These are phyloP conservation scores for Mormyrus proboscirostris DNA, from an alignment of 2,797 vertebrate genomes.

Conservation along the genomic window DNA sequence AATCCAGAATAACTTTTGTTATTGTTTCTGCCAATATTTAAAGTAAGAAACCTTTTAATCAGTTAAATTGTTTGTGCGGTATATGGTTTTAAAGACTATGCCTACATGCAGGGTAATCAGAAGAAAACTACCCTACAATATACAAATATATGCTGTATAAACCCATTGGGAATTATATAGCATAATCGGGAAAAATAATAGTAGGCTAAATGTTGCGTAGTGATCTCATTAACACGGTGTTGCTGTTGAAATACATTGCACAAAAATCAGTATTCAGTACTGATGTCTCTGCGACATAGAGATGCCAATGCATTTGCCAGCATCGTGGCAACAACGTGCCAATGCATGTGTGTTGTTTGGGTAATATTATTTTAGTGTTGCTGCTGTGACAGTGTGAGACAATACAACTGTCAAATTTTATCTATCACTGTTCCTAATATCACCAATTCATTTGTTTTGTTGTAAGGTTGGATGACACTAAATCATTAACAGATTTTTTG, in stretches of 20 bases:
- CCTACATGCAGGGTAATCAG: no score
- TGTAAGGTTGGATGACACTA: neutral
- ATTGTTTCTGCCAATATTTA: neutral
- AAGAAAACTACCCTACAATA: no score
- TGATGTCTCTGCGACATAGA: neutral
- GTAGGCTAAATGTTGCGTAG: neutral
- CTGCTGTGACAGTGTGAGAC: neutral
- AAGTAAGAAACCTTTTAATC: neutral
- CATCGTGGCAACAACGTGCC: neutral
- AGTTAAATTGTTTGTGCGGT: neutral
- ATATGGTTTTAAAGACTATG: neutral
- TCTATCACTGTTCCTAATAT: neutral
- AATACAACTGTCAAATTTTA: neutral
- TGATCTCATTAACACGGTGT: neutral
- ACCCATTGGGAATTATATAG: neutral
- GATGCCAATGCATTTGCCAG: neutral
- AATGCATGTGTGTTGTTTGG: neutral
- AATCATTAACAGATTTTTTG: neutral
- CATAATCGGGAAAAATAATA: neutral
- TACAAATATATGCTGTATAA: neutral
- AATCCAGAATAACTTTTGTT: no score
- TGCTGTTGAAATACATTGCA: neutral
- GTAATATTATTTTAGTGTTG: neutral
- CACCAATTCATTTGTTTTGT: neutral
- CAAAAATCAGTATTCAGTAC: neutral